These are phyloP conservation scores for Dascillus cervinus DNA, from an alignment of 2,888 invertebrate species.

Conservation along the genomic window DNA sequence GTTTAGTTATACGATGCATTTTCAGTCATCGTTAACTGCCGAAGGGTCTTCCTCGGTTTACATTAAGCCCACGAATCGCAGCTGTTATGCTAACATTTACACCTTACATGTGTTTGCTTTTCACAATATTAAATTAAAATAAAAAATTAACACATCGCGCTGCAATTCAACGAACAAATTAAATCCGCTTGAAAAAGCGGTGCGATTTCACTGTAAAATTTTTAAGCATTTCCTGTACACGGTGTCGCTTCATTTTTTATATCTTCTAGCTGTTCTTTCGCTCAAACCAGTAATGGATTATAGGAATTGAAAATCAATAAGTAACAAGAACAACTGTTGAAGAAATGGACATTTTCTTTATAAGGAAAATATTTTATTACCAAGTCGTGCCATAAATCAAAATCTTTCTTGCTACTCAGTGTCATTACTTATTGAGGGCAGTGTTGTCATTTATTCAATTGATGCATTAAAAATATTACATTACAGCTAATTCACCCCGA, in stretches of 20 bases:
- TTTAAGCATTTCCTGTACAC: slow-evolving; percentile 3
- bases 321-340: slow-evolving; percentile 1
- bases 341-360: slow-evolving; percentile 9
- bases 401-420: slow-evolving; percentile 12
- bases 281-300: slow-evolving; percentile 6
- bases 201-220: background rate
- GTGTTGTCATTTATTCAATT: too few relatives aligned
- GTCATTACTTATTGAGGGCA: slow-evolving; percentile 6
- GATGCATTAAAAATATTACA: too few relatives aligned
- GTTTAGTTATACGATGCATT: too few relatives aligned
- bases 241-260: too few relatives aligned
- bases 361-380: slow-evolving; percentile 11
- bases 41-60: too few relatives aligned
- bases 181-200: background rate
- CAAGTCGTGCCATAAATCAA: slow-evolving; percentile 17
- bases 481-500: too few relatives aligned
- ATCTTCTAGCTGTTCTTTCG: slow-evolving; percentile 5
- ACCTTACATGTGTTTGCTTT: too few relatives aligned
- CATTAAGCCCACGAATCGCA: too few relatives aligned
- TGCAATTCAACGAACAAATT: background rate
- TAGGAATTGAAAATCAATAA: slow-evolving; percentile 7
- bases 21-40: too few relatives aligned
- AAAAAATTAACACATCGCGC: background rate
- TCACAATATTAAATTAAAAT: too few relatives aligned
- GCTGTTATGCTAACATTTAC: too few relatives aligned